Percentiles rank a stretch among this genome's conserved stretches.
These are phyloP conservation scores for Ornithorhynchus anatinus DNA, from an alignment of 2,113 vertebrate genomes.

Conservation along the genomic window DNA sequence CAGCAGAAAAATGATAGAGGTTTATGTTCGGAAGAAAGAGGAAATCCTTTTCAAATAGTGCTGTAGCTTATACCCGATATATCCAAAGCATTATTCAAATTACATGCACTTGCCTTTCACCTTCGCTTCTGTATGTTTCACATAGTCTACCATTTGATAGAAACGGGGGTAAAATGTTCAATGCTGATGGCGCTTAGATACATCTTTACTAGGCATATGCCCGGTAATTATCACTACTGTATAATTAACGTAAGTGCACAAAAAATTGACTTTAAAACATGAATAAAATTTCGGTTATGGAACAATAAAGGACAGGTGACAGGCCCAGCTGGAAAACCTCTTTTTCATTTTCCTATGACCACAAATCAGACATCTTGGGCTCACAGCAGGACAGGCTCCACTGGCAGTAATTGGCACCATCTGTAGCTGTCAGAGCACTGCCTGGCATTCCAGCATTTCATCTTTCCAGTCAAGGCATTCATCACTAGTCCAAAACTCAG, in stretches of 20 bases:
- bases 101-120: neutral
- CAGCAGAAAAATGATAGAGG: neutral
- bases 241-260: slow-evolving; percentile 58
- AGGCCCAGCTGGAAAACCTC: slow-evolving; percentile 76
- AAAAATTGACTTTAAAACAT: slow-evolving; percentile 63
- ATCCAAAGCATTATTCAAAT: neutral
- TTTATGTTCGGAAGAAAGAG: neutral
- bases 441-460: slow-evolving; percentile 80
- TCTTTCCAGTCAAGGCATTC: slow-evolving; percentile 81
- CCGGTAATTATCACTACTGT: slow-evolving; percentile 44
- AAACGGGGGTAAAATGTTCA: neutral
- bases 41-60: neutral
- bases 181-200: slow-evolving; percentile 16
- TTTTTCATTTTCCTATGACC: slow-evolving; percentile 76
- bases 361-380: slow-evolving; percentile 82
- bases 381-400: slow-evolving; percentile 79
- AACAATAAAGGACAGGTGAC: slow-evolving; percentile 74
- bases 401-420: slow-evolving; percentile 88
- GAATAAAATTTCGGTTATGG: slow-evolving; percentile 57
- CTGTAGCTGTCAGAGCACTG: slow-evolving; percentile 84
- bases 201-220: slow-evolving; percentile 42
- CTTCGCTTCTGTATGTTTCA: neutral
- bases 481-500: slow-evolving; percentile 80
- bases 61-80: neutral
- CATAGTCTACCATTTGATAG: neutral